Evolutionary conservation across 1,140 invertebrate species (phyloP).

Genomic region (Drosophila willistoni): DNA sequence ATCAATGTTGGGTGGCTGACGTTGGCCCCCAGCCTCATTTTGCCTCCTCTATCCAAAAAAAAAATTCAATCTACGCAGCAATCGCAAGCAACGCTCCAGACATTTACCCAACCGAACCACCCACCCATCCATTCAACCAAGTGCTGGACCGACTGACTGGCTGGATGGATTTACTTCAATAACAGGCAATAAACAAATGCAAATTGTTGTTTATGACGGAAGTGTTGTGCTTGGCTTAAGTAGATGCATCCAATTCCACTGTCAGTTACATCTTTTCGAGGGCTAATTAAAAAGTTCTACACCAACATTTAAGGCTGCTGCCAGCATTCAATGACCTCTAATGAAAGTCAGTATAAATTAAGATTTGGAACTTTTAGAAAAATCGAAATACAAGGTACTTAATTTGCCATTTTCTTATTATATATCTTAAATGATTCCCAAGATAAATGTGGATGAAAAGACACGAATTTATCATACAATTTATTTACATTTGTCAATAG

Average conservation of each 20-base stretch:
- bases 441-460: too few species aligned
- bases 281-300: neutral
- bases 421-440: too few species aligned
- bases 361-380: too few species aligned
- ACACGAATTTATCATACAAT: too few species aligned
- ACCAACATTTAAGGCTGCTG: too few species aligned
- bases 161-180: neutral
- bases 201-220: constrained; percentile 68
- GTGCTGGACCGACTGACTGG: neutral
- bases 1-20: constrained; percentile 21
- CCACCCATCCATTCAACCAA: neutral
- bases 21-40: neutral
- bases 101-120: constrained; percentile 11
- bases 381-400: too few species aligned
- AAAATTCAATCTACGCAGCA: constrained; percentile 49
- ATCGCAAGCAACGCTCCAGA: constrained; percentile 17
- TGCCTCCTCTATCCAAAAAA: neutral
- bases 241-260: constrained; percentile 56
- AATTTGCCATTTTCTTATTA: too few species aligned
- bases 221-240: constrained; percentile 52
- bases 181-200: constrained; percentile 62
- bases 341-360: too few species aligned
- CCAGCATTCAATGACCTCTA: too few species aligned
- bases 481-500: too few species aligned
- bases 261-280: constrained; percentile 3